phyloP scores from a whole-genome alignment of 2,888 invertebrate genomes.

The Abrostola tripartita region DNA sequence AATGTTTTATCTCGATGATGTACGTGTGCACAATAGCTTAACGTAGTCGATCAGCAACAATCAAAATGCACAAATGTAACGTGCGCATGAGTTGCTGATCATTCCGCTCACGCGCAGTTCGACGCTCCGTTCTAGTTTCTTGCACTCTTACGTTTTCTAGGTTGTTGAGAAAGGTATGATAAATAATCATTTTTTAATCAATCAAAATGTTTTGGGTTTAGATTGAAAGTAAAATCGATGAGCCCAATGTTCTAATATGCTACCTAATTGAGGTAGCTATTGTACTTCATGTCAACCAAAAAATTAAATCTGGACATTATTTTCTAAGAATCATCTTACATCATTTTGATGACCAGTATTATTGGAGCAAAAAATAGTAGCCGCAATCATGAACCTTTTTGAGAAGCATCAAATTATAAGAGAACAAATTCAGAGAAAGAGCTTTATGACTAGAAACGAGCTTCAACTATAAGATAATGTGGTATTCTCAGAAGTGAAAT shows the following conservation, averaged over 20 bases:
- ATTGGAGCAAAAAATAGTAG: constrained; percentile 4
- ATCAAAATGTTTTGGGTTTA: too few relatives aligned
- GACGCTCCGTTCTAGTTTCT: constrained; percentile 46
- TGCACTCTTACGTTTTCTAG: constrained; percentile 41
- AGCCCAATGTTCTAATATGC: too few relatives aligned
- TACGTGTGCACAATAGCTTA: constrained; percentile 40
- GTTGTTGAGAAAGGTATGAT: constrained; percentile 1
- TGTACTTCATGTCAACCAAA: constrained; percentile 34
- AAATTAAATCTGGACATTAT: too few relatives aligned
- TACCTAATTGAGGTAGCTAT: constrained; percentile 18
- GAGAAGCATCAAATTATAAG: constrained; percentile 29
- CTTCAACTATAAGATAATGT: constrained; percentile 34
- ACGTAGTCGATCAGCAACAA: constrained; percentile 44
- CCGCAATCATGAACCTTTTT: constrained; percentile 7
- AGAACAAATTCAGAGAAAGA: constrained; percentile 25
- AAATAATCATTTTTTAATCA: constrained; percentile 18
- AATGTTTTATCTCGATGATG: constrained; percentile 1
- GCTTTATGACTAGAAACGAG: constrained; percentile 23
- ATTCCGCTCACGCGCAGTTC: constrained; percentile 47
- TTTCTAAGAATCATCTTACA: constrained; percentile 25
- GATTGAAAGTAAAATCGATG: too few relatives aligned
- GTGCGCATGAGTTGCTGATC: constrained; percentile 43
- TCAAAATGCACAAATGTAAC: constrained; percentile 36
- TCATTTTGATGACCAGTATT: not conserved
- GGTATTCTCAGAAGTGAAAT: constrained; percentile 72